A percentile compares a stretch with the other conserved stretches of the same genome.
These are phyloP conservation scores for Drosophila incognita DNA, from an alignment of 2,888 invertebrate species.

Conservation along the genomic window DNA sequence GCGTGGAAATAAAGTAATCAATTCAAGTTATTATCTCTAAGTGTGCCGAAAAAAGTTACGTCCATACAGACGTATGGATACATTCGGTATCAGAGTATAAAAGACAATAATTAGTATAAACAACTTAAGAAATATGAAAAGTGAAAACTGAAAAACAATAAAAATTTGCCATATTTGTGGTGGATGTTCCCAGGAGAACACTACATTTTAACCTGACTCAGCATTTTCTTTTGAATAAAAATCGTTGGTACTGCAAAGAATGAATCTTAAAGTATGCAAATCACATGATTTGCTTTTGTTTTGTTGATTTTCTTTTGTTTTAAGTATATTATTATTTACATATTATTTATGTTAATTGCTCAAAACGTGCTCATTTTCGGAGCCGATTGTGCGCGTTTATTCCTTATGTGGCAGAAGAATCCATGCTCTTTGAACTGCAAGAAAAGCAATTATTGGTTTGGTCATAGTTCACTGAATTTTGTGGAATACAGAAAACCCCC, in stretches of 20 bases:
- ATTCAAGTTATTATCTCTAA: no score
- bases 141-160: not conserved
- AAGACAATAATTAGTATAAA: not conserved
- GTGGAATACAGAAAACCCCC: not conserved
- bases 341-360: no score
- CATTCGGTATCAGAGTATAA: not conserved
- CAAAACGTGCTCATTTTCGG: not conserved
- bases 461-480: not conserved
- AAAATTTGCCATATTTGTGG: not conserved
- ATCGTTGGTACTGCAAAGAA: not conserved
- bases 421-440: not conserved
- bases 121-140: not conserved
- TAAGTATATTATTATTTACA: no score
- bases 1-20: no score
- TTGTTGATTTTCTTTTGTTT: not conserved
- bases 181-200: not conserved
- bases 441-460: not conserved
- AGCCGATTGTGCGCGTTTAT: not conserved
- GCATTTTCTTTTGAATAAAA: no score
- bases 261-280: not conserved
- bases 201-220: not conserved
- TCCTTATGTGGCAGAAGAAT: conserved; percentile 1
- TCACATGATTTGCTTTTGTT: not conserved
- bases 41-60: no score
- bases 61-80: no score